These are phyloP conservation scores for Seira sanloemensis DNA, from an alignment of 2,888 invertebrate genomes.

Conservation along the genomic window DNA sequence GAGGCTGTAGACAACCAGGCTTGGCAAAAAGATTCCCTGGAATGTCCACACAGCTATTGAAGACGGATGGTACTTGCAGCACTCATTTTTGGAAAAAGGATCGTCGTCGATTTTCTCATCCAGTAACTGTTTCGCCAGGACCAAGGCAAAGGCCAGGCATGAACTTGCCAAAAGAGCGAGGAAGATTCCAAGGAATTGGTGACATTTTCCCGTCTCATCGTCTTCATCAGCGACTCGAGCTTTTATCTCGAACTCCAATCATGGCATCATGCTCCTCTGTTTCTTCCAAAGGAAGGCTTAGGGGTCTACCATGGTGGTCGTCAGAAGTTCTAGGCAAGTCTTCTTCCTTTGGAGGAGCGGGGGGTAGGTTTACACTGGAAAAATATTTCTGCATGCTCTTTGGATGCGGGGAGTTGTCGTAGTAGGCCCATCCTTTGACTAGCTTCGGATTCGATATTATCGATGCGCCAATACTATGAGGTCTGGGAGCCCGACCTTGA, in stretches of 20 bases:
- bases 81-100: no score
- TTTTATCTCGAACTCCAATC: conserved; percentile 29
- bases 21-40: conserved; percentile 51
- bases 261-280: background rate
- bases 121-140: conserved; percentile 34
- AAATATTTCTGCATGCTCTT: conserved; percentile 30
- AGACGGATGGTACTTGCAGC: conserved; percentile 48
- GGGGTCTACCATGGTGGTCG: no score
- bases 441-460: conserved; percentile 66
- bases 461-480: conserved; percentile 43
- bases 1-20: conserved; percentile 14
- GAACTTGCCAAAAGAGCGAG: conserved; percentile 43
- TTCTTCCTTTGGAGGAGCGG: background rate
- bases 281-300: background rate
- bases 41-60: conserved; percentile 53
- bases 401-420: conserved; percentile 39
- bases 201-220: background rate
- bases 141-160: conserved; percentile 29
- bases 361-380: conserved; percentile 27
- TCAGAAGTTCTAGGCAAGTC: no score
- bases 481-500: background rate
- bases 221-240: conserved; percentile 26
- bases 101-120: no score
- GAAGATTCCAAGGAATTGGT: conserved; percentile 45
- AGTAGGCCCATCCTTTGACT: conserved; percentile 52